A percentile compares a stretch with the other conserved stretches of the same genome.
Evolutionary conservation across 2,113 vertebrate genomes (phyloP).

Genomic region (Mastomys natalensis): DNA sequence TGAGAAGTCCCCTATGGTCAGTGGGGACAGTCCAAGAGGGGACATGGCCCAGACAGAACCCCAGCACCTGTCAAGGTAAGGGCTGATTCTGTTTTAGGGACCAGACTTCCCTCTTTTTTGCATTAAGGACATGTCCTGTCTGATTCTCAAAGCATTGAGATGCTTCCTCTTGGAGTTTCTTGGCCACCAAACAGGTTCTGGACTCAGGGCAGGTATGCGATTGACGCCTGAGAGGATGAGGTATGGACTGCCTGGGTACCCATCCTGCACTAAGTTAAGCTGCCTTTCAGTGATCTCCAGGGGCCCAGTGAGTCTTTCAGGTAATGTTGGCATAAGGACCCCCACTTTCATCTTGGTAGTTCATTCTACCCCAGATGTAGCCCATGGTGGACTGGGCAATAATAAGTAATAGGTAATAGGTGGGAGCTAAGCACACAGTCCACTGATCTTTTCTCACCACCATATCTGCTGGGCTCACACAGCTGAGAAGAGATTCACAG

Average conservation of each 20-base stretch:
- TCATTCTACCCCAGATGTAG: neutral
- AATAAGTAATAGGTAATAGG: neutral
- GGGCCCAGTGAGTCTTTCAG: rapidly evolving
- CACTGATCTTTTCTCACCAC: neutral
- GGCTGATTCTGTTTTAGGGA: neutral
- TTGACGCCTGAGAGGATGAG: rapidly evolving
- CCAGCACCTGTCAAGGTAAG: conserved; percentile 86
- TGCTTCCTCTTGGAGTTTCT: neutral
- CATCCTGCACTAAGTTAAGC: neutral
- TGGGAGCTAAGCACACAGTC: neutral
- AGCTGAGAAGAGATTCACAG: neutral
- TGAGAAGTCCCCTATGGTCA: conserved; percentile 75
- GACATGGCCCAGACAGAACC: conserved; percentile 83
- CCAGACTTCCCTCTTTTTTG: rapidly evolving
- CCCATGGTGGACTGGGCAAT: neutral
- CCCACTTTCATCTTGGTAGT: rapidly evolving
- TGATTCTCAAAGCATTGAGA: neutral
- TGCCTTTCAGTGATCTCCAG: rapidly evolving
- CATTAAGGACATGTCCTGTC: rapidly evolving
- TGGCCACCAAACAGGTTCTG: neutral
- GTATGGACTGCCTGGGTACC: rapidly evolving
- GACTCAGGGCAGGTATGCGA: too few species aligned
- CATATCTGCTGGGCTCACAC: rapidly evolving
- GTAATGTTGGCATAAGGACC: rapidly evolving
- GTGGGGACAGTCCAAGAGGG: conserved; percentile 69